Evolutionary conservation across 2,113 vertebrate species (phyloP).

Genomic region (Hydrochoerus hydrochaeris): DNA sequence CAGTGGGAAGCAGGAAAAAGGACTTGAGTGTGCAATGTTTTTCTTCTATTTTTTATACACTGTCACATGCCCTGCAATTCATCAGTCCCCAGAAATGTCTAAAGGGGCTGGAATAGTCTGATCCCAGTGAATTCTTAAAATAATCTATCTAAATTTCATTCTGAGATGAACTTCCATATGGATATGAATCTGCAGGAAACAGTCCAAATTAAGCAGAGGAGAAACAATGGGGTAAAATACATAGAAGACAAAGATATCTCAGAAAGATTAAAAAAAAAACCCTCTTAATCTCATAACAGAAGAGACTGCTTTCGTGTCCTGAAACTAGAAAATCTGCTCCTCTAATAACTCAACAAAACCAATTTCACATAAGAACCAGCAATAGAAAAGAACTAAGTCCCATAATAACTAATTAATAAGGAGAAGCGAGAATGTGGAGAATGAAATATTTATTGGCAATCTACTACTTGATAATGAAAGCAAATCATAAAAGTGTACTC

Average conservation of each 20-base stretch:
- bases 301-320: background rate
- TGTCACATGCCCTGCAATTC: accelerated
- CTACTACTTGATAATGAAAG: background rate
- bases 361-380: background rate
- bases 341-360: background rate
- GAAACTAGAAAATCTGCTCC: background rate
- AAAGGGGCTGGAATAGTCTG: background rate
- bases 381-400: background rate
- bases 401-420: background rate
- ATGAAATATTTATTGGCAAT: background rate
- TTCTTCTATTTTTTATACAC: background rate
- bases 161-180: background rate
- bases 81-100: background rate
- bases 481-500: background rate
- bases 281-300: background rate
- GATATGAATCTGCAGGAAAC: background rate
- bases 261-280: background rate
- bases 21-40: too few relatives aligned
- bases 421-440: background rate
- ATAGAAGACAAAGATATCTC: background rate
- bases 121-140: background rate
- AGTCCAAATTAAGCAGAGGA: background rate
- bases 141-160: background rate
- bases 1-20: background rate
- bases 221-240: background rate